Percentiles rank a stretch among this genome's conserved stretches.
Conservation (phyloP, 2,888 invertebrate species). For the Phragmatobia fuliginosa region DNA sequence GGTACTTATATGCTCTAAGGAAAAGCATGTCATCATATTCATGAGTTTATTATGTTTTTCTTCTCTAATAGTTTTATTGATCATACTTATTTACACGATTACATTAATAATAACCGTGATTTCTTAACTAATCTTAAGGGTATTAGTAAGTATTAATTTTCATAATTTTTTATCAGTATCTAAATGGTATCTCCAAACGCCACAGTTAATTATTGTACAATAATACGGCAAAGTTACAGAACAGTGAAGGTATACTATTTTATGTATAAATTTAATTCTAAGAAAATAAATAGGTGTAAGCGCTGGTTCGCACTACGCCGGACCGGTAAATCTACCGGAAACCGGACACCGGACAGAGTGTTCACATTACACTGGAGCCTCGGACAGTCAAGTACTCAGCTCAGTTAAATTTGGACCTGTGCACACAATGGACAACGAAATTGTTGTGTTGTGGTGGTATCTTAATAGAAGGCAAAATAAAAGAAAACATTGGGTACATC, state of each 20-base stretch:
- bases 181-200: background rate
- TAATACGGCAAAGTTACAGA: background rate
- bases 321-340: no score
- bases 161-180: background rate
- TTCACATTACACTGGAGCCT: no score
- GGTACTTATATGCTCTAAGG: no score
- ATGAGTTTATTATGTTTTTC: background rate
- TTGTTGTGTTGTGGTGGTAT: no score
- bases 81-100: no score
- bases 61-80: background rate
- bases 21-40: background rate
- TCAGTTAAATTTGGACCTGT: no score
- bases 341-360: no score
- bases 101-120: background rate
- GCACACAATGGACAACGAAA: no score
- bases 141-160: background rate
- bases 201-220: background rate
- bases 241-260: background rate
- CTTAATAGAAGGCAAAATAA: no score
- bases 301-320: no score
- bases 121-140: background rate
- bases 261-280: background rate
- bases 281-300: constrained; percentile 26
- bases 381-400: no score
- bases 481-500: no score